These are phyloP conservation scores for Sphyrna mokarran DNA, from an alignment of 2,113 vertebrate genomes.

Conservation along the genomic window DNA sequence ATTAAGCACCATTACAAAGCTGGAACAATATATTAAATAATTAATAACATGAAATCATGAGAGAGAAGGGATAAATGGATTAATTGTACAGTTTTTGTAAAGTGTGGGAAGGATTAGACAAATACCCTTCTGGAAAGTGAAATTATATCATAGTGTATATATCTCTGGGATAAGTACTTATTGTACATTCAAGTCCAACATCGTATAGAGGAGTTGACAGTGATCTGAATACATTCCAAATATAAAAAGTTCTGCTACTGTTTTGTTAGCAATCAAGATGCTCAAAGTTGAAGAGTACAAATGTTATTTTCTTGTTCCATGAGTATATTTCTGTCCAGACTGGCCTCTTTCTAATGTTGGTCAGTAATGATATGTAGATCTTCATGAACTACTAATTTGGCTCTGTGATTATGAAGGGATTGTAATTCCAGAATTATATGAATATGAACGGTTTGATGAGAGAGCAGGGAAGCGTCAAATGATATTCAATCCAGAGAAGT, in stretches of 20 bases:
- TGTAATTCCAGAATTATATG: too few species aligned
- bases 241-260: background rate
- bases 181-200: background rate
- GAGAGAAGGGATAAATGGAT: background rate
- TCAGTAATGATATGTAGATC: background rate
- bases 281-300: background rate
- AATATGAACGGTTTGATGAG: too few species aligned
- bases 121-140: background rate
- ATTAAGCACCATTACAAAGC: background rate
- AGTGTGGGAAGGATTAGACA: background rate
- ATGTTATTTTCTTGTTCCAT: background rate
- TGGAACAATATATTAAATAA: background rate
- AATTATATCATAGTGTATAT: background rate
- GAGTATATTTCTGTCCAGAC: background rate
- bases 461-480: too few species aligned
- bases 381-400: background rate
- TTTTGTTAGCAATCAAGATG: background rate
- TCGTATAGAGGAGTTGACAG: too few species aligned
- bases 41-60: background rate
- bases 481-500: too few species aligned
- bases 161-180: background rate
- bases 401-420: too few species aligned
- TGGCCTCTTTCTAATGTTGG: background rate
- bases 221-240: background rate
- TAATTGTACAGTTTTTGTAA: background rate